Conservation (phyloP, 1,140 invertebrate genomes). For the Sinella curviseta region DNA sequence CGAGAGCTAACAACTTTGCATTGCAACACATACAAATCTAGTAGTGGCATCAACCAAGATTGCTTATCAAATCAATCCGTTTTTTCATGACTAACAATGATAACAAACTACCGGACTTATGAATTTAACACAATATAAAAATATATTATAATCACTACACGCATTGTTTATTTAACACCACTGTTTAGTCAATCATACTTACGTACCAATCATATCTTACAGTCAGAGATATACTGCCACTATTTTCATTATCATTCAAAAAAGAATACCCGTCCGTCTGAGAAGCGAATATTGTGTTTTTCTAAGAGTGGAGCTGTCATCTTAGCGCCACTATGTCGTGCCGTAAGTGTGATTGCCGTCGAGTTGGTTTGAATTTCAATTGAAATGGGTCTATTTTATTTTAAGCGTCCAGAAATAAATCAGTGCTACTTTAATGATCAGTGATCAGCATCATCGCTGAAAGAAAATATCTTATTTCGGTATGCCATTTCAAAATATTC, state of each 20-base stretch:
- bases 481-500: too few relatives aligned
- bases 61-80: constrained; percentile 6
- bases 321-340: neutral
- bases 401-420: too few relatives aligned
- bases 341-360: neutral
- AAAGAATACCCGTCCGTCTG: neutral
- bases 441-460: too few relatives aligned
- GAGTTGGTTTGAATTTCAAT: neutral
- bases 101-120: neutral
- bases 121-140: neutral
- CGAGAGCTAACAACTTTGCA: too few relatives aligned
- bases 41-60: neutral
- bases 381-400: too few relatives aligned
- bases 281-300: neutral
- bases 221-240: neutral
- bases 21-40: neutral
- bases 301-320: neutral
- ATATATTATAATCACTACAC: neutral
- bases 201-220: neutral
- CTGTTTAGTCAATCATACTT: neutral
- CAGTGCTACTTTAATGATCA: too few relatives aligned
- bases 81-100: neutral
- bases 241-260: too few relatives aligned
- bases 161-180: neutral
- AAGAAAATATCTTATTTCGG: too few relatives aligned